A percentile compares a stretch with the other conserved stretches of the same genome.
phyloP scores from a whole-genome alignment of 2,113 vertebrate genomes.

The Saccopteryx bilineata region DNA sequence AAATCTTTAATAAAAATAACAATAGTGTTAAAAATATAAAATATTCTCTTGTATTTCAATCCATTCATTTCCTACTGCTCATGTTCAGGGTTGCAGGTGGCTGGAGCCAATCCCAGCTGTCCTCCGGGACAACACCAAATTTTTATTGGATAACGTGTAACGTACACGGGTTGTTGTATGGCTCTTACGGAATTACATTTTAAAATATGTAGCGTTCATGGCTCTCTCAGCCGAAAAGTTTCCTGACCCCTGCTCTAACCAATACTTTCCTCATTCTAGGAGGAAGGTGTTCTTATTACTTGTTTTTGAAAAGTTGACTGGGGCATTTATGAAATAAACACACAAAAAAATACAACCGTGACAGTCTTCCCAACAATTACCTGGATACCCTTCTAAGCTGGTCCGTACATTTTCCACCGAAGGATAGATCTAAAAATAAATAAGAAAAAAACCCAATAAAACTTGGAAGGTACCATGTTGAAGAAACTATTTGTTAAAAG shows the following conservation, averaged over 20 bases:
- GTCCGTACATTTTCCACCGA: constrained; percentile 96
- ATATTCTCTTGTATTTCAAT: too few relatives aligned
- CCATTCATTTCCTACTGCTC: too few relatives aligned
- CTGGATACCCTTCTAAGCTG: constrained; percentile 98
- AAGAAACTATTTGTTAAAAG: constrained; percentile 33
- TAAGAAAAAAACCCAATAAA: not conserved
- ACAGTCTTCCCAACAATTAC: constrained; percentile 84
- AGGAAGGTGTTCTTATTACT: not conserved
- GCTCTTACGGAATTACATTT: too few relatives aligned
- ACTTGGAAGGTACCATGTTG: not conserved
- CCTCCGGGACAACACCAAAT: too few relatives aligned
- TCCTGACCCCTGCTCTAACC: not conserved
- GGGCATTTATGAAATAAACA: not conserved
- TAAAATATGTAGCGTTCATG: too few relatives aligned
- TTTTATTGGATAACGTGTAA: too few relatives aligned
- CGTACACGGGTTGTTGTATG: too few relatives aligned
- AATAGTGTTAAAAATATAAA: too few relatives aligned
- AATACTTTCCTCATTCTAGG: not conserved
- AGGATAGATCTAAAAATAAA: constrained; percentile 93
- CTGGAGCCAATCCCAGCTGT: too few relatives aligned
- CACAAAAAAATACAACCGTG: not conserved
- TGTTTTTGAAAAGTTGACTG: not conserved
- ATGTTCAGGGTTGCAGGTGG: too few relatives aligned
- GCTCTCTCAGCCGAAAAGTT: too few relatives aligned
- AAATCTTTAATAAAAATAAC: too few relatives aligned